These are phyloP conservation scores for Chroicocephalus ridibundus DNA, from an alignment of 2,113 vertebrate genomes.

Conservation along the genomic window DNA sequence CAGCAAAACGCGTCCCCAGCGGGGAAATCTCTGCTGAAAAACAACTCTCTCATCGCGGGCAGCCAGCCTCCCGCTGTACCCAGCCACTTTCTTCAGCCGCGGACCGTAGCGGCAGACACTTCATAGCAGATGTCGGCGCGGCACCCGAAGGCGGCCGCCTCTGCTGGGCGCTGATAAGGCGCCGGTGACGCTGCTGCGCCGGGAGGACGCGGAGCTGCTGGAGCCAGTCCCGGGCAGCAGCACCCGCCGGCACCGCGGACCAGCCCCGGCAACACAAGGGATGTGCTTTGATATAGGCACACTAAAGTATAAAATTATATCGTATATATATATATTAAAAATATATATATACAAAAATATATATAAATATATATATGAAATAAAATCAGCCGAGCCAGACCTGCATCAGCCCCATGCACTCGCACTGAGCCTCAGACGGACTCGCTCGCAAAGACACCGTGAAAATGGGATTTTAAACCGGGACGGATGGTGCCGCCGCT, in stretches of 20 bases:
- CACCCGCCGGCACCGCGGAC: background rate
- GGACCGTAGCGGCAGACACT: background rate
- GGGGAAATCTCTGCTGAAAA: background rate
- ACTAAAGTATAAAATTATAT: background rate
- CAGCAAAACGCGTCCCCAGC: accelerated
- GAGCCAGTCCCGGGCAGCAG: background rate
- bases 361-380: background rate
- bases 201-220: background rate
- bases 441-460: accelerated
- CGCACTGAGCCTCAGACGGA: accelerated
- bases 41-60: accelerated
- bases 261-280: background rate
- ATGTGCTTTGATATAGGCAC: too few relatives aligned
- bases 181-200: accelerated
- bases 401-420: accelerated
- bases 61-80: background rate
- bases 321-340: too few relatives aligned
- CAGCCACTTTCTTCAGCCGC: accelerated
- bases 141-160: background rate
- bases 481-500: background rate
- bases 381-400: background rate
- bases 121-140: accelerated
- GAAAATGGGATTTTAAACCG: background rate
- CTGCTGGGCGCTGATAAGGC: background rate
- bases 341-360: background rate